Evolutionary conservation across 30 jellyfish, hydroid and myxozoan genomes (phyloP), one percentile per base, ranked within the genome.

Genomic region (Sanderia malayensis): DNA sequence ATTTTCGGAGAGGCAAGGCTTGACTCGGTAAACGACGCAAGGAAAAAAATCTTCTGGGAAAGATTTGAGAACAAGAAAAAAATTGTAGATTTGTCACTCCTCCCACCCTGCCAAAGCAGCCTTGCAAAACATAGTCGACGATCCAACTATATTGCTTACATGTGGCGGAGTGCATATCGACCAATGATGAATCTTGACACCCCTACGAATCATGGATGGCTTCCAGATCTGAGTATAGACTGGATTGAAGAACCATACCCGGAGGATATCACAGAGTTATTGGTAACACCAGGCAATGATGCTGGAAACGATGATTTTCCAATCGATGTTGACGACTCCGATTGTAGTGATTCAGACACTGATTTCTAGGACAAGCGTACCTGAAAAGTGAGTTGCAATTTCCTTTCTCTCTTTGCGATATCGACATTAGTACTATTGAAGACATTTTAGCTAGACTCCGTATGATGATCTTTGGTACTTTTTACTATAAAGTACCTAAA

Each of bases 41-140:
- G 89, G 41, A n/a, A 37, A 45, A 66, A 64, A 28, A 18, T 63
- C 55, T 77, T 76, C 83, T 37, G 78, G 78, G 65, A 64, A 41
- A 77, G 68, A 49, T 31, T 58, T 61, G 73, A 77, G 74, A 63
- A 49, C 32, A 66, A 44, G 18, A 52, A 31, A 25, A 65, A 61
- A 61, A 49, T 77, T n/a, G 73, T 31, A 30, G 71, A 76, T 61
- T 24, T 77, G 11, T 61, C 81, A 58, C 81, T 77, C 63, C 57
- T 63, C 44, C 89, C 74, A 44, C 82, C 89, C 18, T 32, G 89
- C 55, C 81, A 44, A 77, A 25, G 81, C 72, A 65, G 73, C 74
- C 81, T 77, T 22, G 81, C 71, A 41, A 63, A 61, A 67, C 63
- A 61, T 65, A 61, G 73, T 61, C 72, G 46, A 65, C 58, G 73